These are phyloP conservation scores for Labrus mixtus DNA, from an alignment of 2,113 vertebrate species.

Conservation along the genomic window DNA sequence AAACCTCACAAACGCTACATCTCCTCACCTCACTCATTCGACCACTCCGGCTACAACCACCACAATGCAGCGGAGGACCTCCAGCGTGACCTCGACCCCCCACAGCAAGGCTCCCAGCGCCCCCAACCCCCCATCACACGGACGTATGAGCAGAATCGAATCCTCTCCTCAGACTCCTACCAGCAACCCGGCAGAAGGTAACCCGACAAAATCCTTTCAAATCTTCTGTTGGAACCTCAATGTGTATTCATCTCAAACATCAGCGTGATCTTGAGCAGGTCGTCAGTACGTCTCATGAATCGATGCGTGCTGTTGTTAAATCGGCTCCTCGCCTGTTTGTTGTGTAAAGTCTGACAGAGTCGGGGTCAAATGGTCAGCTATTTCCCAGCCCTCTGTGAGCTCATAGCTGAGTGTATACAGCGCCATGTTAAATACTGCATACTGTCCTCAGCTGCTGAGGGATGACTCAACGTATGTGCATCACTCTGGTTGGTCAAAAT, in stretches of 20 bases:
- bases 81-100: conserved; percentile 37
- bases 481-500: conserved; percentile 1
- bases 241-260: not conserved
- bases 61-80: conserved; percentile 72
- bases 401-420: conserved; percentile 69
- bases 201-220: not conserved
- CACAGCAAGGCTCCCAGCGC: conserved; percentile 6
- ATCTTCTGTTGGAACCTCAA: not conserved
- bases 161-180: conserved; percentile 80
- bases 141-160: conserved; percentile 72
- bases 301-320: conserved; percentile 35
- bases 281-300: conserved; percentile 12
- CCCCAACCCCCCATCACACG: conserved; percentile 37
- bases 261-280: not conserved
- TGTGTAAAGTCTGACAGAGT: conserved; percentile 31
- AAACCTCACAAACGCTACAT: conserved; percentile 63
- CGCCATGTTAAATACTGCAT: conserved; percentile 77
- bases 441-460: conserved; percentile 55
- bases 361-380: conserved; percentile 70
- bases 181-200: conserved; percentile 87
- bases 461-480: conserved; percentile 38
- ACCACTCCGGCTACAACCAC: conserved; percentile 71
- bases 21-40: conserved; percentile 68
- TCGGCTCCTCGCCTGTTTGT: conserved; percentile 4
- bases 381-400: conserved; percentile 72